Base-by-base conservation (phyloP, 2,888 invertebrate species). In the Zygogramma bicolorata region DNA sequence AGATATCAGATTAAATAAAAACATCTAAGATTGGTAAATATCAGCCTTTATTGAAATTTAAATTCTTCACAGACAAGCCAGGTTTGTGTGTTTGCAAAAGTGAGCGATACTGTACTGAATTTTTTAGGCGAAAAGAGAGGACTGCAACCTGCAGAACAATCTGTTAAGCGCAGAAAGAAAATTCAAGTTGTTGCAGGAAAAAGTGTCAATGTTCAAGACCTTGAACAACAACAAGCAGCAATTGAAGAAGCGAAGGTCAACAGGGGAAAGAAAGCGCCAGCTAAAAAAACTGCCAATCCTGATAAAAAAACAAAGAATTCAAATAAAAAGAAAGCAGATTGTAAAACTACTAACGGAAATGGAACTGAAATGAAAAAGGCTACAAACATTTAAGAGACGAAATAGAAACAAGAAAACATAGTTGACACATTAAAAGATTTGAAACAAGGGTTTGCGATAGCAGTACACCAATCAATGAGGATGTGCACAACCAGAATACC, bases 141-240 rank as follows among this genome's bases (percentile, higher is more conserved):
- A 59, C 31, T 59, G 59, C 59, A 59, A 59, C 25, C 59, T 31
- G 25, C 13, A 59, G 59, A 27, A 59, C 15, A 6, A 29, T 29
- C 29, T 27, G 59, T 59, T 15, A 59, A 59, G 59, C 29, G 59
- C 59, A 59, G 31, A 31, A 29, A 59, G 18, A 27, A 59, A 31
- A 59, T 59, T 34, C 34, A 34, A 10, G 10, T 59, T 42, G 18
- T 42, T 42, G 42, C 42, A 42, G 42, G 42, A 18, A 42, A 42
- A 42, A 18, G 42, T 42, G 42, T 42, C 18, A 42, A 15, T 15
- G 42, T 42, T 42, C 27, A 59, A 59, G 15, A 31, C 29, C 27
- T 59, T 18, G 27, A 59, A 59, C 59, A 22, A 59, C 59, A 59
- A 27, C 27, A 59, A 59, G 34, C 59, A 29, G 59, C 59, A 59